Evolutionary conservation across 2,113 vertebrate species (phyloP), one percentile per base, ranked within the genome.

Genomic region (Coracopsis vasa): DNA sequence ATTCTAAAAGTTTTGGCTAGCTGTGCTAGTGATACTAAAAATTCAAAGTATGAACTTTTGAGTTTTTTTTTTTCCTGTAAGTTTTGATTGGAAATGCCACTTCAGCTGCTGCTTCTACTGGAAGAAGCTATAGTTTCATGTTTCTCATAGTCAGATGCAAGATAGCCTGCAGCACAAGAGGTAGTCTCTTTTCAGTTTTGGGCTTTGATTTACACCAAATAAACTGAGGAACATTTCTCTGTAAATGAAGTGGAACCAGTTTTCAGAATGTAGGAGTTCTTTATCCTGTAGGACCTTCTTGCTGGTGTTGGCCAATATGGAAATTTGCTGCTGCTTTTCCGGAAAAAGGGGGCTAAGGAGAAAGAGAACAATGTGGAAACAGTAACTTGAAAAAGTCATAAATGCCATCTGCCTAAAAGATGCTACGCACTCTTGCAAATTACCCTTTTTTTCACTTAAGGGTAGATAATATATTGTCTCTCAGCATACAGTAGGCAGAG

Each of bases 271-370:
- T 4, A 78, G 56, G 72, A 77, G 35, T 82, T 47, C 16, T 77
- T 84, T 7, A 56, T 48, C 50, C 10, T 44, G 6, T 84, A 56
- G 70, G 78, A 31, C n/a, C 29, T 77, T 71, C 27, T 90, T 67
- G 17, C 50, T 89, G 61, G 7, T 31, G 1, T 82, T 37, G 69
- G 35, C 83, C 72, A 73, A 75, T 85, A 93, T 91, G 96, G 96
- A 94, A 97, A 97, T 97, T 97, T 98, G 97, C 94, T 97, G 93
- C 96, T 98, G 97, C 97, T 98, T 98, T 98, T 98, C 94, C 5
- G n/a, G 86, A 47, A 74, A 31, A 58, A 90, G 18, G 35, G 54
- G 47, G 3, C 24, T 79, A 66, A 65, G 86, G 73, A 82, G 84
- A 74, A 96, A 84, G 69, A 29, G 78, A 93, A 37, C 60, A 58